Evolutionary conservation across 2,797 vertebrate genomes (phyloP), one percentile per base, ranked within the genome.

Genomic region (Microctenopoma stevenorrisi): DNA sequence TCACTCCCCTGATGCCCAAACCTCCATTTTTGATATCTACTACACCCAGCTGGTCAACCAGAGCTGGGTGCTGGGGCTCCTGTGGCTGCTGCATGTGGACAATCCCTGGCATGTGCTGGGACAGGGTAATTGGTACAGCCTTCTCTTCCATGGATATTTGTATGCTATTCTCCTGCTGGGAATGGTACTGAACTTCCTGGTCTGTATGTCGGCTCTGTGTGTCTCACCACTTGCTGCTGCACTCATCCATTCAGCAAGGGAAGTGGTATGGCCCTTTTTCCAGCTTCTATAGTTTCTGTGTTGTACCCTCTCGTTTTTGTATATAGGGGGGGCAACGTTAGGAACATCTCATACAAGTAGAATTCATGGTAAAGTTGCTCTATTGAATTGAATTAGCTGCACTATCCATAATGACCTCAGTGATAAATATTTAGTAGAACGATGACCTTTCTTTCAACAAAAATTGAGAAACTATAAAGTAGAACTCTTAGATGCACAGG

Each of bases 131-230:
- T 95, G 95, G 94, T 78, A 81, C 52, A 93, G 66, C 48, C 82
- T 95, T 67, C 90, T 95, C 49, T 95, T 95, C 71, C 73, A 93
- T 0, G 93, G 89, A 22, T 95, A 94, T 78, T 86, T 94, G 74
- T 64, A 90, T 0, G 92, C 92, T 35, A 81, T 95, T 16, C 76
- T 95, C 44, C 77, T 94, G 62, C 81, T 94, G 72, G 92, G 93
- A 5, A 82, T 86, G 68, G 61, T 83, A 0, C 72, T 93, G 57
- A 86, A 88, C 76, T 82, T 93, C 22, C 61, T 91, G 26, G 74
- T 93, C 0, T 47, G 72, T 10, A 8, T 89, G 5, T 79, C 78
- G 0, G 87, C 90, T 18, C 77, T 95, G 50, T 59, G 77, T 15
- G 57, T 89, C 22, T 95, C 94, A 0, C 91, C 93, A 0, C 35